phyloP scores from a whole-genome alignment of 2,797 vertebrate genomes.

The Crocodylus rhombifer region DNA sequence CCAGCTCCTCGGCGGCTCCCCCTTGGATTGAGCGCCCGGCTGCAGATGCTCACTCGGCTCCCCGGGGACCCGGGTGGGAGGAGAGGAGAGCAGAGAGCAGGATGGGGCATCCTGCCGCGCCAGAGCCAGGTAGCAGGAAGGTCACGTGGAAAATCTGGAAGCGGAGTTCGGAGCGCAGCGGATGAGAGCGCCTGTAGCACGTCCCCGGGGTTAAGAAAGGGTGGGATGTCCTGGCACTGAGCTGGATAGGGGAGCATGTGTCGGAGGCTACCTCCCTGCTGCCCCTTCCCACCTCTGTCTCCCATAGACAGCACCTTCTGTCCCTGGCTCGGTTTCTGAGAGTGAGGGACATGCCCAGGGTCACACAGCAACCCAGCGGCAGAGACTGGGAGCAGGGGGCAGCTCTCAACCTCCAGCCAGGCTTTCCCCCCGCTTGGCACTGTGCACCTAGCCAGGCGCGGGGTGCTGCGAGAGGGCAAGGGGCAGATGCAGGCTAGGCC shows the following conservation, averaged over 20 bases:
- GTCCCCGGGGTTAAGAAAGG: too few relatives aligned
- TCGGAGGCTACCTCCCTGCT: too few relatives aligned
- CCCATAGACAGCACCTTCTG: too few relatives aligned
- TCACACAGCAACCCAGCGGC: background rate
- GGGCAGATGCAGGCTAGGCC: background rate
- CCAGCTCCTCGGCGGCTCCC: slow-evolving; percentile 74
- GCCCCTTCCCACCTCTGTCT: too few relatives aligned
- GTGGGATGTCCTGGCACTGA: background rate
- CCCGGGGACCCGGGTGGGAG: slow-evolving; percentile 60
- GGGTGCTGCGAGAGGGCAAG: background rate
- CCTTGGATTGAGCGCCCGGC: slow-evolving; percentile 69
- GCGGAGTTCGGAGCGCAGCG: slow-evolving; percentile 50
- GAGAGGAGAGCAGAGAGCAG: slow-evolving; percentile 68
- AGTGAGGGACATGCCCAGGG: background rate
- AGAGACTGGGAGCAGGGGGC: background rate
- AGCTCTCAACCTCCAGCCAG: too few relatives aligned
- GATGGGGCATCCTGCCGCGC: slow-evolving; percentile 68
- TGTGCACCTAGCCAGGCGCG: too few relatives aligned
- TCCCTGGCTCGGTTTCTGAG: too few relatives aligned
- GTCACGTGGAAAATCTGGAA: slow-evolving; percentile 73
- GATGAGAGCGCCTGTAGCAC: background rate
- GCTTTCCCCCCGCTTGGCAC: too few relatives aligned
- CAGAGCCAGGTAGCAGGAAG: slow-evolving; percentile 78
- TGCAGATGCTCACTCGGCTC: slow-evolving; percentile 64
- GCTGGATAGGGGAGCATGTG: rapidly evolving